Evolutionary conservation across 2,113 vertebrate genomes (phyloP).

Genomic region (Corythornis vintsioides): DNA sequence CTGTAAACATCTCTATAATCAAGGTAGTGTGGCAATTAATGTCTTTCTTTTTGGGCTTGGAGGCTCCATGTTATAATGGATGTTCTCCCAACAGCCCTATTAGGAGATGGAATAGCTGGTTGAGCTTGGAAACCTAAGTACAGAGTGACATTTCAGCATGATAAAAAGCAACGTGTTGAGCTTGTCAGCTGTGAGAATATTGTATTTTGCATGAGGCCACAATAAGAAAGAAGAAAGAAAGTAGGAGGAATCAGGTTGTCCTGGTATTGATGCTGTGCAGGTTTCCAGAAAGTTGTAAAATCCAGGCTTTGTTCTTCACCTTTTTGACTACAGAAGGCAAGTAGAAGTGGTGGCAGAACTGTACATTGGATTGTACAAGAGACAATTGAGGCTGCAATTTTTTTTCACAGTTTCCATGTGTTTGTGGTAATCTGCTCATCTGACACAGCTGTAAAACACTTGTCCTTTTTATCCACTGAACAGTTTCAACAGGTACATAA

Average conservation of each 20-base stretch:
- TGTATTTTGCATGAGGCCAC: neutral
- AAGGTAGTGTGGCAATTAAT: neutral
- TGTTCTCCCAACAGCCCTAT: conserved; percentile 25
- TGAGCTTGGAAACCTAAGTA: neutral
- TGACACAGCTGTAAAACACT: conserved; percentile 10
- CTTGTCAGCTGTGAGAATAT: neutral
- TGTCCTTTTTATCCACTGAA: conserved; percentile 8
- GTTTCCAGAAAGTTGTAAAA: neutral
- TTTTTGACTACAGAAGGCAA: neutral
- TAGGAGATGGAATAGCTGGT: conserved; percentile 4
- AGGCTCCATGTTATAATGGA: neutral
- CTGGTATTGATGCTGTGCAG: neutral
- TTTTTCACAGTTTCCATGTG: neutral
- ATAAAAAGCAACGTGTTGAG: neutral
- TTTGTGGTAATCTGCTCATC: conserved; percentile 29
- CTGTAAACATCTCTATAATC: conserved; percentile 40
- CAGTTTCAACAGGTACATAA: neutral
- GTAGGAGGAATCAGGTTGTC: neutral
- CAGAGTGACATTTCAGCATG: neutral
- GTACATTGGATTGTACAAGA: neutral
- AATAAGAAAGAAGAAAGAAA: neutral
- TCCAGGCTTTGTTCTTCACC: neutral
- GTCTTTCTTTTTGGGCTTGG: neutral
- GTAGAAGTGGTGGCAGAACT: neutral
- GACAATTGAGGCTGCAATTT: neutral